A percentile compares a stretch with the other conserved stretches of the same genome.
These are phyloP conservation scores for Hexactinellida sp. DNA, from an alignment of 37 sponge, comb jelly and placozoan genomes.

Conservation along the genomic window DNA sequence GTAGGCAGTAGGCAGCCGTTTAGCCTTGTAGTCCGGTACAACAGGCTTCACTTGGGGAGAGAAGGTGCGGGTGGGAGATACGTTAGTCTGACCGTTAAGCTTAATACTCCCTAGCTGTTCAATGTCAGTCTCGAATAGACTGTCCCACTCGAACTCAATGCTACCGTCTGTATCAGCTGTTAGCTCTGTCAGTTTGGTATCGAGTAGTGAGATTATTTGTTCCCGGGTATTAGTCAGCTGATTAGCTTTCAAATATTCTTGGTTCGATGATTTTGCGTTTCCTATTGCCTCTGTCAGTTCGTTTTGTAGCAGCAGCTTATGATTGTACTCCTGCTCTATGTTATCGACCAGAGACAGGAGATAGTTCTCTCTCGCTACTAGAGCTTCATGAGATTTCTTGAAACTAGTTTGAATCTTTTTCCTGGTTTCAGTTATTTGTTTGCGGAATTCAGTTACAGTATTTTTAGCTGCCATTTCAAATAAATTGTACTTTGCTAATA, in stretches of 20 bases:
- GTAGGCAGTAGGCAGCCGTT: constrained; percentile 2
- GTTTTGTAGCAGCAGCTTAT: background rate
- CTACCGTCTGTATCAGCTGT: background rate
- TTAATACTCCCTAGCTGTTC: constrained; percentile 19
- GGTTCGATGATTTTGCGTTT: background rate
- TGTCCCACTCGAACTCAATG: background rate
- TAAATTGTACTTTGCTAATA: background rate
- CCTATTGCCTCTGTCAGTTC: background rate
- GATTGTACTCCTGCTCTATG: background rate
- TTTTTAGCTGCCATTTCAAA: background rate
- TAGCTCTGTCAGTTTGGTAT: background rate
- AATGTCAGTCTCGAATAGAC: background rate
- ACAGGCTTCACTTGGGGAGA: background rate
- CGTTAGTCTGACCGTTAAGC: constrained; percentile 1
- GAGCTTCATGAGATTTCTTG: background rate
- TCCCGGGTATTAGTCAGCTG: background rate
- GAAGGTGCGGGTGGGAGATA: constrained; percentile 1
- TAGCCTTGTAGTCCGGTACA: background rate
- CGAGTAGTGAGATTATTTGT: background rate
- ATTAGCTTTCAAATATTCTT: background rate
- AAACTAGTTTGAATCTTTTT: background rate
- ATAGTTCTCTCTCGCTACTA: background rate
- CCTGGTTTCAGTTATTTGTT: background rate
- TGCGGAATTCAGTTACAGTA: background rate
- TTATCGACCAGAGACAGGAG: background rate